Evolutionary conservation across 2,113 vertebrate genomes (phyloP).

Genomic region (Tragulus kanchil): DNA sequence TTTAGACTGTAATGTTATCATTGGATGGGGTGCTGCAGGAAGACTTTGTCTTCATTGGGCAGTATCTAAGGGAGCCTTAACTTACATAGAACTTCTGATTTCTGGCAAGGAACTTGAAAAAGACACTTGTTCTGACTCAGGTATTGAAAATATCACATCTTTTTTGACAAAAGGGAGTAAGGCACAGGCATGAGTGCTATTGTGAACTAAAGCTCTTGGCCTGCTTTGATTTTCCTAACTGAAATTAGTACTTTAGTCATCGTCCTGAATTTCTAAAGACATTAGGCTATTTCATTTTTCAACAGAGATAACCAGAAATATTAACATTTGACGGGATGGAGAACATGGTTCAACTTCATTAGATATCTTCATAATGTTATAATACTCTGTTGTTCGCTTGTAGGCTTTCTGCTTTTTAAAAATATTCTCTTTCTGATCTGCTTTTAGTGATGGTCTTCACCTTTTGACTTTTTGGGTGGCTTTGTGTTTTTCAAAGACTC

Average conservation of each 20-base stretch:
- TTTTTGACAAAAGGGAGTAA: background rate
- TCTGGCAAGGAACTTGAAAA: background rate
- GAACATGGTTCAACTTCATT: background rate
- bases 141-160: background rate
- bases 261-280: background rate
- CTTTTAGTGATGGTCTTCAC: background rate
- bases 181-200: background rate
- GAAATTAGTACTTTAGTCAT: background rate
- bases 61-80: background rate
- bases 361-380: background rate
- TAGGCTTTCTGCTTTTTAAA: background rate
- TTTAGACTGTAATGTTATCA: background rate
- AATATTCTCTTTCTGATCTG: background rate
- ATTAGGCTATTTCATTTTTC: slow-evolving; percentile 42
- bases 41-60: background rate
- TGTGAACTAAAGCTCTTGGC: background rate
- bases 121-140: slow-evolving; percentile 9
- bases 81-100: slow-evolving; percentile 41
- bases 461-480: background rate
- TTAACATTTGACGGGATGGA: background rate
- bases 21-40: background rate
- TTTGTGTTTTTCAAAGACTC: background rate
- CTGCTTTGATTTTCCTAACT: slow-evolving; percentile 1
- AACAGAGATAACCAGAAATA: background rate
- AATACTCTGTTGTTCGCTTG: background rate